A percentile compares a stretch with the other conserved stretches of the same genome.
Evolutionary conservation across 1,140 invertebrate species (phyloP).

Genomic region (Uloborus diversus): DNA sequence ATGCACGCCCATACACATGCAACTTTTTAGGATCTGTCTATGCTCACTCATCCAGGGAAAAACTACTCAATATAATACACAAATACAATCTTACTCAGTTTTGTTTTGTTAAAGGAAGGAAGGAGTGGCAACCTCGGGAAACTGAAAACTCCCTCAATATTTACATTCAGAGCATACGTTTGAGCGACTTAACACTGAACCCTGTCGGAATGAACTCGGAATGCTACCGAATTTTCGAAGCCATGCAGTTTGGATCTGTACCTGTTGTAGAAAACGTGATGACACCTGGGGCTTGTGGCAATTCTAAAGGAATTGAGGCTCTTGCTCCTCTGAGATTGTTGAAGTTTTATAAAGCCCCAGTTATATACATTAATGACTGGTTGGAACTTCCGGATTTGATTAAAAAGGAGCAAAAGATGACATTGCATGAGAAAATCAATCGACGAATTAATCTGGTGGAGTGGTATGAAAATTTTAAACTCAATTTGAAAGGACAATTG

Average conservation of each 20-base stretch:
- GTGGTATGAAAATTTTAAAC: constrained; percentile 69
- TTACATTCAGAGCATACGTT: constrained; percentile 67
- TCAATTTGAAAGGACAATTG: constrained; percentile 63
- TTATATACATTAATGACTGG: constrained; percentile 71
- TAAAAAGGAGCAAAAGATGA: constrained; percentile 64
- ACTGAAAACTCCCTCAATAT: constrained; percentile 65
- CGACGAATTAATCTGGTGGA: constrained; percentile 65
- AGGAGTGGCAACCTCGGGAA: constrained; percentile 69
- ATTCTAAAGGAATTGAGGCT: constrained; percentile 4
- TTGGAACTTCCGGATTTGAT: constrained; percentile 66
- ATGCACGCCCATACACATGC: constrained; percentile 66
- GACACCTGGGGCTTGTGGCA: constrained; percentile 67
- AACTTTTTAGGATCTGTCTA: constrained; percentile 72
- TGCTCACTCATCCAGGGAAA: constrained; percentile 68
- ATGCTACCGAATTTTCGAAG: constrained; percentile 72
- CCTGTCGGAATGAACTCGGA: constrained; percentile 71
- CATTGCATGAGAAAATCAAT: constrained; percentile 63
- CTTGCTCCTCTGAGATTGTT: constrained; percentile 64
- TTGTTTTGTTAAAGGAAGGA: constrained; percentile 60
- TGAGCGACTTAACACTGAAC: constrained; percentile 71
- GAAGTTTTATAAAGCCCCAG: constrained; percentile 68
- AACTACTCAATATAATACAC: constrained; percentile 64
- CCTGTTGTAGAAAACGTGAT: constrained; percentile 70
- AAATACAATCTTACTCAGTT: constrained; percentile 48
- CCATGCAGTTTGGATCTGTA: constrained; percentile 70